Base-by-base conservation (phyloP, 1,140 invertebrate genomes). In the Plectus sambesii region DNA sequence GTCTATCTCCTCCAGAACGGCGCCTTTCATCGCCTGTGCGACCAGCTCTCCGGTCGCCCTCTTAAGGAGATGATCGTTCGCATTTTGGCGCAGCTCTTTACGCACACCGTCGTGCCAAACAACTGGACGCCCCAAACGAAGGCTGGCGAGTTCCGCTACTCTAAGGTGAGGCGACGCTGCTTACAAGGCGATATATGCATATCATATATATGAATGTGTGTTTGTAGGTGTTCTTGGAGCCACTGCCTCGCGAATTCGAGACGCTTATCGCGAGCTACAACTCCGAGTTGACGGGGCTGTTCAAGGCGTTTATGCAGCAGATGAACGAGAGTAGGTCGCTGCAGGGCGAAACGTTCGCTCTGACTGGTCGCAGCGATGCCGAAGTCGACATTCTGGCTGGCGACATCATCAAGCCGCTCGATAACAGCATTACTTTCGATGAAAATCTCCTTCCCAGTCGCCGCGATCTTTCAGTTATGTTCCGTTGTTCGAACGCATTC, bases 61-160 rank as follows among this genome's bases (percentile, higher is more conserved):
- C n/a, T 63, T 22, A 59, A 61, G 36, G 44, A 50, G 24, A 45
- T 43, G 8, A 17, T 62, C 3, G 51, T 62, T 12, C 46, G 42
- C 24, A 61, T 63, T 42, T 44, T 67, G 37, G 63, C 63, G 8
- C 56, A 67, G 33, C 22, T 67, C n/a, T 66, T 63, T 38, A 63
- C 62, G 8, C 17, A 42, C 17, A 27, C 41, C 33, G 17, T 42
- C 25, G 33, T 23, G 6, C n/a, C n/a, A 29, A 42, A 42, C 17
- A 17, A 5, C 25, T 42, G 17, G 33, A 42, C 19, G 41, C 27
- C 33, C 15, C 41, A 12, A 29, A 42, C n/a, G 41, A 42, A 26
- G 17, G 23, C 8, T 29, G 25, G 2, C 20, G 20, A 15, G 25
- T 42, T 42, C 17, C 17, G 1, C 3, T 9, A 6, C 6, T 42